phyloP scores from a whole-genome alignment of 1,140 invertebrate species.

The Philopotamus ludificatus region DNA sequence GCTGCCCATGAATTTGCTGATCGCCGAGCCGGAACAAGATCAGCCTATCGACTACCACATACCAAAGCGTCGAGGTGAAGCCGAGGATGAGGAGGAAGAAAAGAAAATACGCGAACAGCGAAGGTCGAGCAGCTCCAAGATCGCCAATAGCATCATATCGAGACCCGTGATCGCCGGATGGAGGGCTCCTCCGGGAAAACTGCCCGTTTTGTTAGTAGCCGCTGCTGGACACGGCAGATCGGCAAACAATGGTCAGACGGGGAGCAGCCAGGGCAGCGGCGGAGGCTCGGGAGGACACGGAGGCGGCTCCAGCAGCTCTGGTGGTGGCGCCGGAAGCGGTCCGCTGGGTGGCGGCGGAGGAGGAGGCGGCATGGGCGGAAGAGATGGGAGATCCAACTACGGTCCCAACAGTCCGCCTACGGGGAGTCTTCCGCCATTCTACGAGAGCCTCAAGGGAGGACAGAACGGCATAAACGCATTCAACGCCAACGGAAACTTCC shows the following conservation, averaged over 20 bases:
- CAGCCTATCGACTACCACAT: conserved; percentile 87
- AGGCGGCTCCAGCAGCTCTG: conserved; percentile 54
- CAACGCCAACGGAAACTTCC: conserved; percentile 56
- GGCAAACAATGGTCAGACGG: conserved; percentile 57
- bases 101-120: conserved; percentile 60
- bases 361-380: conserved; percentile 70
- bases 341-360: conserved; percentile 63
- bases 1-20: conserved; percentile 52
- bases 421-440: conserved; percentile 79
- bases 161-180: conserved; percentile 50
- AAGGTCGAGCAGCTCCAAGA: conserved; percentile 59
- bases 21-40: conserved; percentile 68
- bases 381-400: conserved; percentile 76
- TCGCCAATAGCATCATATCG: conserved; percentile 57
- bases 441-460: conserved; percentile 77
- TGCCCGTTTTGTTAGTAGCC: conserved; percentile 61
- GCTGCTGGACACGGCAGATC: conserved; percentile 75
- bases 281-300: conserved; percentile 56
- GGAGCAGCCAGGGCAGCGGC: conserved; percentile 55
- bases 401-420: conserved; percentile 80
- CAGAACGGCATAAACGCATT: conserved; percentile 60
- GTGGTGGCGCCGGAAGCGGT: conserved; percentile 60
- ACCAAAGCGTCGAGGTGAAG: conserved; percentile 70
- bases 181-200: conserved; percentile 54
- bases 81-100: conserved; percentile 63